A percentile compares a stretch with the other conserved stretches of the same genome.
Evolutionary conservation across 64 coral and sea anemone species (phyloP).

Genomic region (Cladopsammia gracilis): DNA sequence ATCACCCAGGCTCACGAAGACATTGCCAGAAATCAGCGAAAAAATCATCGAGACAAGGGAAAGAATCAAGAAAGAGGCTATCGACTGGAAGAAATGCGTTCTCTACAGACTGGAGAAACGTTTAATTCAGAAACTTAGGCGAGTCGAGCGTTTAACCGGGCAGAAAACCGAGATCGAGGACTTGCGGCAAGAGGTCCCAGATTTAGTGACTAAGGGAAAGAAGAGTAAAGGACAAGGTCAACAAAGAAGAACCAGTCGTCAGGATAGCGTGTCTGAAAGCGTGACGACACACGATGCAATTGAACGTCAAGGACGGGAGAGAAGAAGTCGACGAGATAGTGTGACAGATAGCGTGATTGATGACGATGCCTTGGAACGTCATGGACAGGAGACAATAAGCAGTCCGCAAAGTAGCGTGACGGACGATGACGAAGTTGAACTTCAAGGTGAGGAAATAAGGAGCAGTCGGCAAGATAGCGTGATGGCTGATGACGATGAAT

Average conservation of each 20-base stretch:
- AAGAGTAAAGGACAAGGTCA: neutral
- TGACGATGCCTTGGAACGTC: neutral
- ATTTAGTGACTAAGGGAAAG: neutral
- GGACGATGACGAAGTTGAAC: neutral
- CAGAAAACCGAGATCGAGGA: constrained; percentile 38
- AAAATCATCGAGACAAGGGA: constrained; percentile 61
- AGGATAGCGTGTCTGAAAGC: neutral
- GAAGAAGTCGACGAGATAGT: neutral
- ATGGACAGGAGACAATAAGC: too few relatives aligned
- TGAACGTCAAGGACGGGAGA: neutral
- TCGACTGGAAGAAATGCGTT: constrained; percentile 61
- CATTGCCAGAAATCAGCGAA: constrained; percentile 19
- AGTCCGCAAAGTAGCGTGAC: too few relatives aligned
- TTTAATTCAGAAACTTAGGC: constrained; percentile 45
- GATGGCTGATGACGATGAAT: neutral
- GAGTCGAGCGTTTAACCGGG: constrained; percentile 23
- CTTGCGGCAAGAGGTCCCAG: neutral
- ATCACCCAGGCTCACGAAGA: neutral
- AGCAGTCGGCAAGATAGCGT: neutral
- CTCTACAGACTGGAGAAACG: constrained; percentile 35
- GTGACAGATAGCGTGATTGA: constrained; percentile 18
- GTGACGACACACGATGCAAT: neutral
- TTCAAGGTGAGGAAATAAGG: neutral
- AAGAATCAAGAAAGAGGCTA: constrained; percentile 43
- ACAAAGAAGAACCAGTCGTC: neutral